Base-by-base conservation (phyloP, 2,797 vertebrate species). In the Chelon labrosus region DNA sequence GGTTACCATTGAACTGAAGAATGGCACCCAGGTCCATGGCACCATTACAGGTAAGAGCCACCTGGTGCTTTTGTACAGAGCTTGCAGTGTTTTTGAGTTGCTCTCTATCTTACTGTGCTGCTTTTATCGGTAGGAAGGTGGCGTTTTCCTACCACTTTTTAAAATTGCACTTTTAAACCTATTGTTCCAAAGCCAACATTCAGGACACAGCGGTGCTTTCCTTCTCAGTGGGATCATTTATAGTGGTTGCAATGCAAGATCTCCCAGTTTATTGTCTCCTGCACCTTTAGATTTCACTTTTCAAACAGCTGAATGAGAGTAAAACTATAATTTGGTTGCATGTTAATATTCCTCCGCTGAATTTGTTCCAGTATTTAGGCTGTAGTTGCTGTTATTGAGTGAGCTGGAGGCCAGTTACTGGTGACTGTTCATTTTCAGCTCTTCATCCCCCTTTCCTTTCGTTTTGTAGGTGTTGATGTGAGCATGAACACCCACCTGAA, bases 401-500 rank as follows among this genome's bases (percentile, higher is more conserved):
- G 5, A 17, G 2, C 7, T 46, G 6, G 16, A 46, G 44, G 44
- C 5, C n/a, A n/a, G n/a, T 9, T 8, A 17, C 14, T 46, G 17
- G 16, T n/a, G 16, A 46, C 44, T 46, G 44, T 46, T 9, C 7
- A n/a, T 20, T 9, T 27, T 51, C 1, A 19, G 7, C 53, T 62
- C 25, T 22, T 11, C 47, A 22, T 10, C 3, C 1, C 3, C 1
- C 1, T 16, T 56, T 58, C 0, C 35, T 39, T 52, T 19, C 20
- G 13, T 65, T n/a, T n/a, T 71, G 7, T 6, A 99, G 98, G 98
- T 82, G 98, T 99, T 70, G 98, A 99, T 52, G 97, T 99, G 79
- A 98, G 98, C 69, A 98, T 99, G 97, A 99, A 99, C 72, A 99
- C 97, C 0, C 98, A 99, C 85, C 95, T 99, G 77, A 99, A 99